Evolutionary conservation across 53 echinoderm and acorn worm genomes (phyloP).

Genomic region (Temnopleurus reevesii): DNA sequence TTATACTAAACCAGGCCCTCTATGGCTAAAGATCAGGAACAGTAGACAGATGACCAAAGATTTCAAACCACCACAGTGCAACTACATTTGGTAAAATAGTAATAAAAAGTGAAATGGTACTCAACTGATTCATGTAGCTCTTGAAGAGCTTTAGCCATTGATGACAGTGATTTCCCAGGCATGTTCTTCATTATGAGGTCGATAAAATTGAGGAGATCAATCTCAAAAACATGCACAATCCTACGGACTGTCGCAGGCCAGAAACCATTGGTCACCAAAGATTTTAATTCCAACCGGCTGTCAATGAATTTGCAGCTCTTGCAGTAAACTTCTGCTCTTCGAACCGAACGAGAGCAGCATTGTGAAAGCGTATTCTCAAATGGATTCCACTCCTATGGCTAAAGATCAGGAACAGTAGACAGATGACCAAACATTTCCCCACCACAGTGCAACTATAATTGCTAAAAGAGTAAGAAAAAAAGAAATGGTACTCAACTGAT

Average conservation of each 20-base stretch:
- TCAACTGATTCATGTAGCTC: slow-evolving; percentile 20
- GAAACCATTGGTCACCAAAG: neutral
- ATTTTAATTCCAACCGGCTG: neutral
- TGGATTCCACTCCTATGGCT: no score
- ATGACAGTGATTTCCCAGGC: slow-evolving; percentile 13
- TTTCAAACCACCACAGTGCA: no score
- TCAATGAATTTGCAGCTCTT: neutral
- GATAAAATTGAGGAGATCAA: neutral
- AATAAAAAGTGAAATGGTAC: no score
- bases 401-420: no score
- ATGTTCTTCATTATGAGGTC: neutral
- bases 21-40: no score
- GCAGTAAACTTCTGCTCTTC: neutral
- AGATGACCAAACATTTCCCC: no score
- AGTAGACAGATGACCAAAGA: no score
- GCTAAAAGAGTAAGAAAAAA: no score
- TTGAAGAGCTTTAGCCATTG: slow-evolving; percentile 1
- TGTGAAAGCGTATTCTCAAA: no score
- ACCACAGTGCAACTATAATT: no score
- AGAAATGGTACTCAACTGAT: slow-evolving; percentile 37
- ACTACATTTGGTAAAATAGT: no score
- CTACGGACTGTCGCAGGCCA: neutral
- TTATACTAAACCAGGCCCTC: no score
- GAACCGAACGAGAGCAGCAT: neutral
- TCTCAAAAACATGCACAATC: neutral